A percentile compares a stretch with the other conserved stretches of the same genome.
These are phyloP conservation scores for Onchidella celtica DNA, from an alignment of 2,888 invertebrate genomes.

Conservation along the genomic window DNA sequence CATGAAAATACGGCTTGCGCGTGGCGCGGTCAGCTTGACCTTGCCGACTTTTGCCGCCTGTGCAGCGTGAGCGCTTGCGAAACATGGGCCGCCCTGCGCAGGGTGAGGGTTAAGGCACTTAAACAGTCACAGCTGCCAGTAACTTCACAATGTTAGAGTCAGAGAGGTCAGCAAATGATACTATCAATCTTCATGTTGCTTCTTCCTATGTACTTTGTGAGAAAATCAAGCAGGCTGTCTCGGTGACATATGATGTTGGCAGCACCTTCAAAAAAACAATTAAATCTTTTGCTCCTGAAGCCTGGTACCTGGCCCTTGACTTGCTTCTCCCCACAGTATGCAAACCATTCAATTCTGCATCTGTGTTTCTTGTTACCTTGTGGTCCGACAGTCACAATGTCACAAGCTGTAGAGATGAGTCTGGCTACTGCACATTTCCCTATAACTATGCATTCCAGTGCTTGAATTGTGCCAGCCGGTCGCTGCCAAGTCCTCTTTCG, in stretches of 20 bases:
- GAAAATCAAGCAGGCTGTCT: neutral
- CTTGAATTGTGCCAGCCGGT: neutral
- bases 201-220: neutral
- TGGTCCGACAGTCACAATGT: slow-evolving; percentile 1
- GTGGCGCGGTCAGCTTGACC: too few species aligned
- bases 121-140: neutral
- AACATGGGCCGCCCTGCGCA: too few species aligned
- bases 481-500: neutral
- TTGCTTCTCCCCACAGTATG: neutral
- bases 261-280: slow-evolving; percentile 29
- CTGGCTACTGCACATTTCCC: neutral
- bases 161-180: neutral
- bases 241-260: slow-evolving; percentile 17
- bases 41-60: too few species aligned
- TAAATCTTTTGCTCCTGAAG: slow-evolving; percentile 22
- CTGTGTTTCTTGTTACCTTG: slow-evolving; percentile 13
- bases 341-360: neutral
- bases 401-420: neutral
- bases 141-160: neutral
- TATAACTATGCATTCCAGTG: neutral
- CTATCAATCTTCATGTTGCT: neutral
- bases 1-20: too few species aligned
- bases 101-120: too few species aligned
- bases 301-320: neutral
- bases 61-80: too few species aligned